phyloP scores from a whole-genome alignment of 2,888 invertebrate genomes.

The Apodemia zela region DNA sequence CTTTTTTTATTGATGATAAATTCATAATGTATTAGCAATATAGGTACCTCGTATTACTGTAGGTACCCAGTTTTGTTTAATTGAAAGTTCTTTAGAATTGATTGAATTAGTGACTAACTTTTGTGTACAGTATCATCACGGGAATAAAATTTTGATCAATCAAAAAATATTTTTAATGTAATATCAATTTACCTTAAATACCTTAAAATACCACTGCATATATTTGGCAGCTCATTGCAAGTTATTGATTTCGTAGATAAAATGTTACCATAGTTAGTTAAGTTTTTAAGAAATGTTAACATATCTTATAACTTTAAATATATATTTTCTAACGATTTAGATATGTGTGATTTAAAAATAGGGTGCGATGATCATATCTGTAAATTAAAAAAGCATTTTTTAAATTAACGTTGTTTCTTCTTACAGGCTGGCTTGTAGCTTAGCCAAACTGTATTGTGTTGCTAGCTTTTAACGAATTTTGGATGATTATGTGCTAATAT shows the following conservation, averaged over 20 bases:
- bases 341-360: conserved; percentile 55
- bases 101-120: background rate
- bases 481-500: conserved; percentile 55
- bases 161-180: no score
- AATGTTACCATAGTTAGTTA: conserved; percentile 71
- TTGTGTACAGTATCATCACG: background rate
- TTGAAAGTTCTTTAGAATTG: background rate
- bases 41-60: no score
- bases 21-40: no score
- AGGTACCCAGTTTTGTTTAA: background rate
- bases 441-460: conserved; percentile 47
- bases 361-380: conserved; percentile 41
- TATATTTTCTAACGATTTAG: conserved; percentile 62
- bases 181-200: no score
- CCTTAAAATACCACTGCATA: background rate
- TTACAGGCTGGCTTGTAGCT: conserved; percentile 37
- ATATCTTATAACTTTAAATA: conserved; percentile 57
- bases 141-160: no score
- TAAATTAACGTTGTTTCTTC: conserved; percentile 24
- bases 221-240: conserved; percentile 8
- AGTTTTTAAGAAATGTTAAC: conserved; percentile 57
- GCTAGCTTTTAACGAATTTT: conserved; percentile 52
- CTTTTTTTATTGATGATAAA: no score
- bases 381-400: conserved; percentile 24
- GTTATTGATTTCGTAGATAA: conserved; percentile 34